Evolutionary conservation across 2,113 vertebrate genomes (phyloP).

Genomic region (Ursus arctos): DNA sequence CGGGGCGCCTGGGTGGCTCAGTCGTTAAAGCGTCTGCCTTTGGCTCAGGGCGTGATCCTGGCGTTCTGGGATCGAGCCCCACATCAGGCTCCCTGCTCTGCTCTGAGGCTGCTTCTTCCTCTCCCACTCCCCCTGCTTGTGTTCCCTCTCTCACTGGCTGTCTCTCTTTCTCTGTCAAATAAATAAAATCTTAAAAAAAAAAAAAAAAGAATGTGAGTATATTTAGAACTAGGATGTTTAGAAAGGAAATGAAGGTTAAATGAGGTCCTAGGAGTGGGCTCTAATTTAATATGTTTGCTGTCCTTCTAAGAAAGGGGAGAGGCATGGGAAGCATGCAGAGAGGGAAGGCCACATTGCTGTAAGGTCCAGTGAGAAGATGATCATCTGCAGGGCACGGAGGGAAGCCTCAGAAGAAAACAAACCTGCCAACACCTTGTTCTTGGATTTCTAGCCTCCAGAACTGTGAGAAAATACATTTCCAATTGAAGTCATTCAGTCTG

Average conservation of each 20-base stretch:
- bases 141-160: too few species aligned
- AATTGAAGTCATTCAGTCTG: background rate
- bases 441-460: background rate
- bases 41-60: too few species aligned
- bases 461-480: background rate
- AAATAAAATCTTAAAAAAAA: too few species aligned
- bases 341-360: background rate
- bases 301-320: background rate
- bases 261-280: background rate
- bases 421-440: background rate
- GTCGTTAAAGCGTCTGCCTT: too few species aligned
- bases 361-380: background rate
- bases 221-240: background rate
- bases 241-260: background rate
- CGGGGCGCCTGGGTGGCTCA: too few species aligned
- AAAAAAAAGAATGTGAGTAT: background rate
- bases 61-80: too few species aligned
- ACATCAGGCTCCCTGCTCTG: too few species aligned
- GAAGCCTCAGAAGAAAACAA: background rate
- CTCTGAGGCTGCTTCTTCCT: too few species aligned
- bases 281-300: background rate
- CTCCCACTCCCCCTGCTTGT: too few species aligned
- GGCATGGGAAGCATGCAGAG: background rate
- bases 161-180: too few species aligned
- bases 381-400: background rate